These are phyloP conservation scores for Tipula vernalis DNA, from an alignment of 2,888 invertebrate genomes.

Conservation along the genomic window DNA sequence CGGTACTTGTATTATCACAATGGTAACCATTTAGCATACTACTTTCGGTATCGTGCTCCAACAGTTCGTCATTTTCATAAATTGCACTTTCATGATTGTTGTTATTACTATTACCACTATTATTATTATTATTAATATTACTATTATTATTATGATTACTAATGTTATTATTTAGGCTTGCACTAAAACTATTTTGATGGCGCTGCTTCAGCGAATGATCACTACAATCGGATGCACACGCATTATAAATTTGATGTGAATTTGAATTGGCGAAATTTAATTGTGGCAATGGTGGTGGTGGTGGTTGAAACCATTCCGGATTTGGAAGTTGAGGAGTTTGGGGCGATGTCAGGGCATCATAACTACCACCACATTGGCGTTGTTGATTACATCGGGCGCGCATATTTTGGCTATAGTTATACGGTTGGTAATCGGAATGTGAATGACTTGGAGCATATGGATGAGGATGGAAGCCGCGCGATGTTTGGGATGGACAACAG, in stretches of 20 bases:
- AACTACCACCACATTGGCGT: conserved; percentile 28
- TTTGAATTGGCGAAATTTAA: conserved; percentile 17
- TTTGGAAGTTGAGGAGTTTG: conserved; percentile 28
- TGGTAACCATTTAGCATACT: conserved; percentile 19
- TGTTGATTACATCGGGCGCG: conserved; percentile 16
- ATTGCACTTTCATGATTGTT: conserved; percentile 19
- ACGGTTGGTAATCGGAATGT: conserved; percentile 33
- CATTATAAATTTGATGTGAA: conserved; percentile 30
- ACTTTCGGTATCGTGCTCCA: conserved; percentile 16
- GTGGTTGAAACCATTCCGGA: conserved; percentile 33
- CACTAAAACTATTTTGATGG: conserved; percentile 20
- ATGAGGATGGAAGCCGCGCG: conserved; percentile 27
- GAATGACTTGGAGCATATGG: conserved; percentile 33
- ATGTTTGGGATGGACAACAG: conserved; percentile 11
- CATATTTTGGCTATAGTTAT: conserved; percentile 20
- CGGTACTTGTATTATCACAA: conserved; percentile 32
- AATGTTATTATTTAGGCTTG: conserved; percentile 18
- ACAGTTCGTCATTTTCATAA: conserved; percentile 26
- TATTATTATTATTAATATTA: conserved; percentile 17
- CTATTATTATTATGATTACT: conserved; percentile 11
- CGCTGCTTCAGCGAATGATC: conserved; percentile 27
- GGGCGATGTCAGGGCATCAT: conserved; percentile 33
- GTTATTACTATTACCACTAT: conserved; percentile 12
- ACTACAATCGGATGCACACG: conserved; percentile 37
- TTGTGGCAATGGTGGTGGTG: conserved; percentile 17